Evolutionary conservation across 2,113 vertebrate genomes (phyloP).

Genomic region (Grus americana): DNA sequence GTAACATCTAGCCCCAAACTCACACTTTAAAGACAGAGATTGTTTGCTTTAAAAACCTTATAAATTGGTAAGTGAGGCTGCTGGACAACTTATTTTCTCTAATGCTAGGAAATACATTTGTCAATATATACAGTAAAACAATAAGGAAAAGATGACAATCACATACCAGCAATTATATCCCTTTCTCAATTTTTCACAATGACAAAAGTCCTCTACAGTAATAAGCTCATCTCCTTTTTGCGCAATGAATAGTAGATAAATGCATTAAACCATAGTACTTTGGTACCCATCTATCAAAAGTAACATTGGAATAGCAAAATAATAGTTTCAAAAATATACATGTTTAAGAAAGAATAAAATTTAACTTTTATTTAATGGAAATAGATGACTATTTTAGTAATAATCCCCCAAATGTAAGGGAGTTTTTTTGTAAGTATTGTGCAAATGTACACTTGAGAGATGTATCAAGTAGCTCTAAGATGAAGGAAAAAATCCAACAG

Average conservation of each 20-base stretch:
- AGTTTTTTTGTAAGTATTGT: background rate
- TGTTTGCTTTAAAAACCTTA: background rate
- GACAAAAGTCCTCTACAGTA: background rate
- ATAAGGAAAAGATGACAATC: background rate
- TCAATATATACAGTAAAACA: background rate
- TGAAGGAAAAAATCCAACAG: background rate
- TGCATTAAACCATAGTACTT: background rate
- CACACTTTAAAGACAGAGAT: background rate
- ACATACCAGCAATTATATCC: background rate
- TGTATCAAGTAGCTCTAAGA: background rate
- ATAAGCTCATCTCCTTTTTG: background rate
- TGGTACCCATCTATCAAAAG: background rate
- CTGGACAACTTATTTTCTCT: background rate
- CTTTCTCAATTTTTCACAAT: background rate
- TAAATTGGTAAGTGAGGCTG: background rate
- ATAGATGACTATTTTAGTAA: background rate
- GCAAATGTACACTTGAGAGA: background rate
- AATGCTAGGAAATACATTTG: background rate
- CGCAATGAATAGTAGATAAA: background rate
- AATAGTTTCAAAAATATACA: background rate
- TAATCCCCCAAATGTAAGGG: background rate
- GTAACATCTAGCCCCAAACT: background rate
- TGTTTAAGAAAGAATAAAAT: background rate
- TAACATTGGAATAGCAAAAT: background rate
- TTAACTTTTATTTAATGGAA: background rate